Conservation (phyloP, 2,113 vertebrate genomes). For the Rhineura floridana region DNA sequence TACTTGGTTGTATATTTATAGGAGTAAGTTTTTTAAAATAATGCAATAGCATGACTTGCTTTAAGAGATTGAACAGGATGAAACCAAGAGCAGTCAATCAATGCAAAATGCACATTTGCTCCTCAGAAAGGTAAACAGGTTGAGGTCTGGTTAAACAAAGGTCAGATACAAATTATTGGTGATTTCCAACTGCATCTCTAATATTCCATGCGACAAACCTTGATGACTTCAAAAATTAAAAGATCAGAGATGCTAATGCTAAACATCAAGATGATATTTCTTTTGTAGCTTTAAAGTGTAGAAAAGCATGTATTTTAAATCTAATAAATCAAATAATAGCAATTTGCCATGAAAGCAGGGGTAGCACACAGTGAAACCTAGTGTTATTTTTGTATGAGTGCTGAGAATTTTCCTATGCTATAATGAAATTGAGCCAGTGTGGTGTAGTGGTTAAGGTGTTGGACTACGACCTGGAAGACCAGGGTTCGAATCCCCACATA, state of each 20-base stretch:
- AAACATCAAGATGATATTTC: background rate
- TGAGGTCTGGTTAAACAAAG: background rate
- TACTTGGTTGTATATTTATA: background rate
- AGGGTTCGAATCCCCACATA: too few relatives aligned
- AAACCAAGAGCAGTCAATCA: background rate
- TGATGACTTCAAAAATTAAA: background rate
- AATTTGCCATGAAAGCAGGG: background rate
- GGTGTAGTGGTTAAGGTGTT: too few relatives aligned
- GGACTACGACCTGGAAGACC: too few relatives aligned
- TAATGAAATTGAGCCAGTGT: background rate
- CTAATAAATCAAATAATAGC: background rate
- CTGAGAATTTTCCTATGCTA: too few relatives aligned
- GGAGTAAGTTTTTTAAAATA: background rate
- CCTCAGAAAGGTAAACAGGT: background rate
- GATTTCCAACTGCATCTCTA: background rate
- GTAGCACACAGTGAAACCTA: background rate
- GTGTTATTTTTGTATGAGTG: background rate
- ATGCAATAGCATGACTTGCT: background rate
- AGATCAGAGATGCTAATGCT: background rate
- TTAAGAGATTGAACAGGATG: background rate
- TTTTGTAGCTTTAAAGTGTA: background rate
- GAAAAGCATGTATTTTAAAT: background rate
- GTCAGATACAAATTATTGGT: background rate
- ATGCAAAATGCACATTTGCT: background rate
- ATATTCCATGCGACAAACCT: background rate